These are phyloP conservation scores for Drosophila nr. perissopoda DNA, from an alignment of 2,888 invertebrate genomes.

Conservation along the genomic window DNA sequence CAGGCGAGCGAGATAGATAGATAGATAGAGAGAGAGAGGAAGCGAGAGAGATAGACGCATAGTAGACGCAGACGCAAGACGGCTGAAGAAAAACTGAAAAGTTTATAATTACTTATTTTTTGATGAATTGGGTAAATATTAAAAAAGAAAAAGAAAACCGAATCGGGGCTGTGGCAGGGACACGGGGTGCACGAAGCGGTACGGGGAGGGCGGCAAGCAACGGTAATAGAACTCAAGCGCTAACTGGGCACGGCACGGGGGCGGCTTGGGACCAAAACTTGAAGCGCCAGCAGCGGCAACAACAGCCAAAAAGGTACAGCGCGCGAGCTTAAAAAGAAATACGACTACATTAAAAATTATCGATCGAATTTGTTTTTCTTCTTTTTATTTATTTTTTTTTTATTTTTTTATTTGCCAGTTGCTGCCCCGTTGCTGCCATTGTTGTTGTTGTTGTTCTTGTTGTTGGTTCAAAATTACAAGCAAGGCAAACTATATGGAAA, in stretches of 20 bases:
- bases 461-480: conserved; percentile 20
- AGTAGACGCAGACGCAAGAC: conserved; percentile 73
- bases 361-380: conserved; percentile 66
- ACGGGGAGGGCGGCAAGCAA: conserved; percentile 12
- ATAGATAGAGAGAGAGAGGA: background rate
- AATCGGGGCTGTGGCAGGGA: conserved; percentile 6
- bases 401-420: conserved; percentile 30
- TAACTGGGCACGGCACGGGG: conserved; percentile 37
- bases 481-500: conserved; percentile 22
- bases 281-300: conserved; percentile 22
- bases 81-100: conserved; percentile 76
- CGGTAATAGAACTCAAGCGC: conserved; percentile 53
- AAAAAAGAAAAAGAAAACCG: conserved; percentile 64
- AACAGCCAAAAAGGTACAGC: conserved; percentile 68
- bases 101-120: conserved; percentile 84
- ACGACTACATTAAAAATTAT: conserved; percentile 80
- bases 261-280: conserved; percentile 32
- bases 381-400: conserved; percentile 10
- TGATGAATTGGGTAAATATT: conserved; percentile 84
- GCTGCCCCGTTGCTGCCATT: conserved; percentile 2
- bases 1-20: background rate
- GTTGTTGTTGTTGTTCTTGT: conserved; percentile 5
- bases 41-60: conserved; percentile 18
- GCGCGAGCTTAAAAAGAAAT: conserved; percentile 73
- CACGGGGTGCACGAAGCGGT: background rate